Evolutionary conservation across 92 coral and sea anemone species (phyloP).

Genomic region (Actinostola sp.): DNA sequence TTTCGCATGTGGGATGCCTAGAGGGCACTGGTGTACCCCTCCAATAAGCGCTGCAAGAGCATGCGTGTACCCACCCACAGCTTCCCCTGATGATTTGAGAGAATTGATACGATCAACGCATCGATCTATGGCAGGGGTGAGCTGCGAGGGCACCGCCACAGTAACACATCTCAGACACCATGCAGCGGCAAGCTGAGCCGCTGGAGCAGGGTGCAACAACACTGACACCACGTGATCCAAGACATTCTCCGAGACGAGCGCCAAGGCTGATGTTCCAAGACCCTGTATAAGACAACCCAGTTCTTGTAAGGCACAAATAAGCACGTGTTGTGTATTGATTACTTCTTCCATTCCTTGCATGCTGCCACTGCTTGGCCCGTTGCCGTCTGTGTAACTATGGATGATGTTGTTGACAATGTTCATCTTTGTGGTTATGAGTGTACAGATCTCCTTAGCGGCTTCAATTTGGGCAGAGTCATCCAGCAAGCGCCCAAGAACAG

Average conservation of each 20-base stretch:
- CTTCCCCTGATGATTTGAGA: constrained; percentile 88
- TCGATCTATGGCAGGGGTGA: constrained; percentile 92
- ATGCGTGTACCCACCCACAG: constrained; percentile 96
- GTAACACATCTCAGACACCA: constrained; percentile 95
- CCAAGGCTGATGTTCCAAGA: constrained; percentile 83
- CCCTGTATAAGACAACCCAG: constrained; percentile 93
- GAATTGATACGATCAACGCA: constrained; percentile 82
- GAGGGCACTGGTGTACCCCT: constrained; percentile 88
- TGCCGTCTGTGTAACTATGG: constrained; percentile 62
- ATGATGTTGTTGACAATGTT: constrained; percentile 74
- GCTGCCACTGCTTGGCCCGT: constrained; percentile 40
- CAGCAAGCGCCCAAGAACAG: constrained; percentile 86
- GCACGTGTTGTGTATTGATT: constrained; percentile 90
- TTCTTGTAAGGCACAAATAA: constrained; percentile 95
- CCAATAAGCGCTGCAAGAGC: constrained; percentile 94
- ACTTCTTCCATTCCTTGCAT: constrained; percentile 88
- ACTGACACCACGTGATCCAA: constrained; percentile 90
- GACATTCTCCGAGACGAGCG: constrained; percentile 83
- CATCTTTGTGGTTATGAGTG: constrained; percentile 87
- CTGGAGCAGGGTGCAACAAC: constrained; percentile 95
- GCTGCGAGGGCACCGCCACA: constrained; percentile 89
- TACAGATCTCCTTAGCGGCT: constrained; percentile 93
- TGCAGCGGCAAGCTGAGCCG: constrained; percentile 92
- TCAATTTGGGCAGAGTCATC: constrained; percentile 97
- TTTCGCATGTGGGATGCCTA: constrained; percentile 95